Percentiles rank a stretch among this genome's conserved stretches.
Evolutionary conservation across 2,888 invertebrate species (phyloP).

Genomic region (Crematogaster levior): DNA sequence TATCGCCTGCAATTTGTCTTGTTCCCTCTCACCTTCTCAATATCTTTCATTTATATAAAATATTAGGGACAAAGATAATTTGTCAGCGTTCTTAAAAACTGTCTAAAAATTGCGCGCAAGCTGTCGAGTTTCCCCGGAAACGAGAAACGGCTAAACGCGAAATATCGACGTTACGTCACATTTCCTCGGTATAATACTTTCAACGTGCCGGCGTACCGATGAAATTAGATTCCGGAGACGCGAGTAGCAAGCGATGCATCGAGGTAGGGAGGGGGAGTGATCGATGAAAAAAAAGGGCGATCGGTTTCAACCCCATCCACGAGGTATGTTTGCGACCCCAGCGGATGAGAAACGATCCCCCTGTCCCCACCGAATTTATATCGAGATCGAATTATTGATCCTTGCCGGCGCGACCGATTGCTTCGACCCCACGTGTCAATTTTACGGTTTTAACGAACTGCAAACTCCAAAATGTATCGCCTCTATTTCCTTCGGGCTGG

Average conservation of each 20-base stretch:
- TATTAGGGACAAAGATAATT: constrained; percentile 4
- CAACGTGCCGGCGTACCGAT: constrained; percentile 70
- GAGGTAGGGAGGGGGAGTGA: constrained; percentile 68
- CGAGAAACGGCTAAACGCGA: constrained; percentile 68
- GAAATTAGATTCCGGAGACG: constrained; percentile 75
- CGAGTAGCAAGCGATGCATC: constrained; percentile 75
- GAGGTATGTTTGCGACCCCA: constrained; percentile 72
- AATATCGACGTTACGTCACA: constrained; percentile 74
- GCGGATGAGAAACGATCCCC: constrained; percentile 79
- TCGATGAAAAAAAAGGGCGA: constrained; percentile 81
- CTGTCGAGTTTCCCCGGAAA: constrained; percentile 48
- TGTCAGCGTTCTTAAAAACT: constrained; percentile 16
- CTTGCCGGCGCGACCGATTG: constrained; percentile 77
- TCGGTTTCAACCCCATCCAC: constrained; percentile 81
- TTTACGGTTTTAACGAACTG: constrained; percentile 80
- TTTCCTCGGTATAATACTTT: constrained; percentile 73
- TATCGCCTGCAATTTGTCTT: neutral
- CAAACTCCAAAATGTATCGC: constrained; percentile 58
- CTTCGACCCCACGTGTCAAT: constrained; percentile 77
- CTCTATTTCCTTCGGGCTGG: constrained; percentile 49
- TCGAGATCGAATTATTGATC: constrained; percentile 84
- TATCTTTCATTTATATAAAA: neutral
- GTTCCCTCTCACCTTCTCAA: neutral
- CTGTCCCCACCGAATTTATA: constrained; percentile 80
- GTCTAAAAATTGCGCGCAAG: constrained; percentile 31